Evolutionary conservation across 2,113 vertebrate genomes (phyloP).

Genomic region (Pollachius pollachius): DNA sequence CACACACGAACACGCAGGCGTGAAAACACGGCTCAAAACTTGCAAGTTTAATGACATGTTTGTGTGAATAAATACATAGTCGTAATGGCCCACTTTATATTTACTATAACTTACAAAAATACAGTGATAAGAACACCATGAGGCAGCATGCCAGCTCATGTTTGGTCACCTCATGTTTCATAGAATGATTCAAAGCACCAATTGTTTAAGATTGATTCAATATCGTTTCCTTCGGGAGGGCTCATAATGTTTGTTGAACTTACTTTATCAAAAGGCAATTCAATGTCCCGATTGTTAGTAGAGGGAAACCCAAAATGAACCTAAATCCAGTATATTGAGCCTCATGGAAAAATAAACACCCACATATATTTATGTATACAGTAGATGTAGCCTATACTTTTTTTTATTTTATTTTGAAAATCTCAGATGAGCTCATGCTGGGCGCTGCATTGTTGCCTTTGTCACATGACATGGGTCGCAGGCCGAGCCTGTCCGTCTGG

Average conservation of each 20-base stretch:
- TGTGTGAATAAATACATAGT: too few relatives aligned
- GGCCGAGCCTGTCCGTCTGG: slow-evolving; percentile 30
- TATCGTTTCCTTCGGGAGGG: slow-evolving; percentile 30
- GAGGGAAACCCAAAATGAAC: slow-evolving; percentile 43
- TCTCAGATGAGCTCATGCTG: slow-evolving; percentile 55
- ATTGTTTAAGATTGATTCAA: slow-evolving; percentile 36
- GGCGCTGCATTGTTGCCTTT: slow-evolving; percentile 63
- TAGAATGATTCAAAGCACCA: slow-evolving; percentile 24
- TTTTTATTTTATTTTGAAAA: too few relatives aligned
- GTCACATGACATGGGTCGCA: slow-evolving; percentile 49
- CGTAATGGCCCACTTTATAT: slow-evolving; percentile 2
- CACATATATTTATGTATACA: slow-evolving; percentile 30
- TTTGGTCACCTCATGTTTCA: slow-evolving; percentile 10
- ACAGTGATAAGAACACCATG: not conserved
- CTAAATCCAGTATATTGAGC: slow-evolving; percentile 42
- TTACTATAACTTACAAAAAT: slow-evolving; percentile 33
- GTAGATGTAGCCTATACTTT: not conserved
- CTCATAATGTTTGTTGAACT: slow-evolving; percentile 53
- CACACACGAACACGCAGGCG: not conserved
- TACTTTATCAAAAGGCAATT: slow-evolving; percentile 26
- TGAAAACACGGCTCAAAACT: not conserved
- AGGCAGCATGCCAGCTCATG: slow-evolving; percentile 24
- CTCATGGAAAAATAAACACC: slow-evolving; percentile 57
- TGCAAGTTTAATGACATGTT: not conserved
- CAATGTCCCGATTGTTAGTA: slow-evolving; percentile 43